Percentiles rank a stretch among this genome's conserved stretches.
phyloP scores from a whole-genome alignment of 1,140 invertebrate genomes.

The Scaptomyza pallida region DNA sequence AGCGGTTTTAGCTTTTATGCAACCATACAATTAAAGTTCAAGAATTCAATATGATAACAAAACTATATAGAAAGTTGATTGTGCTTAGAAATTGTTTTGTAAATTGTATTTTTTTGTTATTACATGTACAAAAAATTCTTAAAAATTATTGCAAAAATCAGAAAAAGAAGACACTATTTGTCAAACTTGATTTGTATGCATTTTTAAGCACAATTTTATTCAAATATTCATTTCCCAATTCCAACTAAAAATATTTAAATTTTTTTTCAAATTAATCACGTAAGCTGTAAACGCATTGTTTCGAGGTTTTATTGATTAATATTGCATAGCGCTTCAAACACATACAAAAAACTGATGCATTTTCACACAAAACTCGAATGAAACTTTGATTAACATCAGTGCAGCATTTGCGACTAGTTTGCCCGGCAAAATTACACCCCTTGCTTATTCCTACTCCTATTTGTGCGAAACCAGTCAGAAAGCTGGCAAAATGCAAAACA shows the following conservation, averaged over 20 bases:
- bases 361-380: slow-evolving; percentile 17
- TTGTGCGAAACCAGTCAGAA: not conserved
- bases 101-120: no score
- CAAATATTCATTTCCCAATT: no score
- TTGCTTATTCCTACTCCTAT: not conserved
- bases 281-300: not conserved
- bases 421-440: slow-evolving; percentile 1
- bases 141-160: no score
- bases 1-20: not conserved
- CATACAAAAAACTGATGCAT: slow-evolving; percentile 22
- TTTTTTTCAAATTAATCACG: not conserved
- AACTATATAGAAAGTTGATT: no score
- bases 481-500: slow-evolving; percentile 47
- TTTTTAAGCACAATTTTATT: no score
- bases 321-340: slow-evolving; percentile 9
- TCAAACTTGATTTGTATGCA: no score
- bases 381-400: slow-evolving; percentile 40
- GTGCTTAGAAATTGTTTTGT: no score
- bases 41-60: no score
- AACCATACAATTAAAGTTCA: not conserved
- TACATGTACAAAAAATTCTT: no score
- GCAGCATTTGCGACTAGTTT: slow-evolving; percentile 23
- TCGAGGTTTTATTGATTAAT: slow-evolving; percentile 31
- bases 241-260: no score
- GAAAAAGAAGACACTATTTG: no score